Conservation (phyloP, 1,140 invertebrate genomes). For the Drosophila mayri region DNA sequence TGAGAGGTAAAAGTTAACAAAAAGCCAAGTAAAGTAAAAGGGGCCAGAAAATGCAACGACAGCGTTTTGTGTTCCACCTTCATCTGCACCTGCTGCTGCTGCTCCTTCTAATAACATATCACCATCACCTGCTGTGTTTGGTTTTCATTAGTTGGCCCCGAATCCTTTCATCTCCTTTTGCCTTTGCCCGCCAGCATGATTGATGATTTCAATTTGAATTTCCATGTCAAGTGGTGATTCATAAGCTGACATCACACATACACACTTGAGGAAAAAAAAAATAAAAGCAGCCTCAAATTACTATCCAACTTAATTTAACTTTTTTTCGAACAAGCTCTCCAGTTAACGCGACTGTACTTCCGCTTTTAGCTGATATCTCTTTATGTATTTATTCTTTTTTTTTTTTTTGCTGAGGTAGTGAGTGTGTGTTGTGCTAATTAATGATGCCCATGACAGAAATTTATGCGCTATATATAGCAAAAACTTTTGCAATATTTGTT, state of each 20-base stretch:
- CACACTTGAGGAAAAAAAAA: constrained; percentile 18
- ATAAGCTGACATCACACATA: no score
- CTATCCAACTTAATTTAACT: constrained; percentile 76
- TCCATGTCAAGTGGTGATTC: constrained; percentile 70
- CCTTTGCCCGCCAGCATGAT: constrained; percentile 56
- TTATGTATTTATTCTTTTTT: constrained; percentile 6
- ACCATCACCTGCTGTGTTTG: constrained; percentile 71
- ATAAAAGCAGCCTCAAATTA: constrained; percentile 28
- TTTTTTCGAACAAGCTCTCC: constrained; percentile 61
- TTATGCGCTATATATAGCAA: constrained; percentile 65
- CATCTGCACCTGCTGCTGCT: constrained; percentile 30
- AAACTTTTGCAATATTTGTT: constrained; percentile 83
- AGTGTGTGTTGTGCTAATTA: constrained; percentile 63
- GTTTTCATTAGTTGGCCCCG: constrained; percentile 76
- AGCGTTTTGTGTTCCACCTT: constrained; percentile 65
- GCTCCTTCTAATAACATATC: constrained; percentile 73
- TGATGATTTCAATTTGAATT: constrained; percentile 84
- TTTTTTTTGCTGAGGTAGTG: constrained; percentile 14
- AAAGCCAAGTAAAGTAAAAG: constrained; percentile 53
- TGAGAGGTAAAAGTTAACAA: constrained; percentile 29
- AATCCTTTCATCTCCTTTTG: constrained; percentile 45
- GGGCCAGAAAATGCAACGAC: constrained; percentile 76
- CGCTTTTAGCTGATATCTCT: constrained; percentile 37
- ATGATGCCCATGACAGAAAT: constrained; percentile 82
- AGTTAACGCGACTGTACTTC: constrained; percentile 66